phyloP scores from a whole-genome alignment of 2,888 invertebrate species.

The Invenusta paracnida region DNA sequence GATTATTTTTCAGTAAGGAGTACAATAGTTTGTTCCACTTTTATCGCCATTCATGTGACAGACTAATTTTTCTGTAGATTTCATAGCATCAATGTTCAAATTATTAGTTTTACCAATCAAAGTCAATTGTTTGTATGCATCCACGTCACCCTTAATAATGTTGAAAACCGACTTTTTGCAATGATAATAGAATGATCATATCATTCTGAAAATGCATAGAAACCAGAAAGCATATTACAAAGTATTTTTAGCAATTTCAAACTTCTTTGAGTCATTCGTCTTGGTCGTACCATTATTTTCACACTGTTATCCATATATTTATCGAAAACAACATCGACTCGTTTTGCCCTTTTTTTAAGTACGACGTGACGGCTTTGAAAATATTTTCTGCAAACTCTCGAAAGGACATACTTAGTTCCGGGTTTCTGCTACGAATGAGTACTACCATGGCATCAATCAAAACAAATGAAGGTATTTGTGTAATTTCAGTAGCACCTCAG shows the following conservation, averaged over 20 bases:
- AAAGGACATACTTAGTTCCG: neutral
- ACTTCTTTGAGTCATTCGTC: neutral
- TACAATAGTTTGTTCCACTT: neutral
- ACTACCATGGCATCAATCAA: neutral
- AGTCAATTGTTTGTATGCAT: neutral
- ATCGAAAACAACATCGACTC: neutral
- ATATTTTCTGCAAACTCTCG: neutral
- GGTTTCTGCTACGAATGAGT: neutral
- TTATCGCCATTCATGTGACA: neutral
- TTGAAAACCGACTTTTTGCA: neutral
- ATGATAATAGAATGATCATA: neutral
- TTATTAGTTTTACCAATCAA: neutral
- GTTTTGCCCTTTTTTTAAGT: neutral
- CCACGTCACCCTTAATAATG: neutral
- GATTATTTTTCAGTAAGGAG: conserved; percentile 12
- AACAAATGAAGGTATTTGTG: neutral
- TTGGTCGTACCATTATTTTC: neutral
- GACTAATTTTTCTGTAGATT: neutral
- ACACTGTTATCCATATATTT: neutral
- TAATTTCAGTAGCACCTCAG: neutral
- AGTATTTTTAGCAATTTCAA: neutral
- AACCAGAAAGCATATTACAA: neutral
- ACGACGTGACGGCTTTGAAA: conserved; percentile 5
- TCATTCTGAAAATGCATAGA: neutral
- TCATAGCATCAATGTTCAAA: neutral